Base-by-base conservation (phyloP, 2,888 invertebrate species). In the Stenurella melanura region DNA sequence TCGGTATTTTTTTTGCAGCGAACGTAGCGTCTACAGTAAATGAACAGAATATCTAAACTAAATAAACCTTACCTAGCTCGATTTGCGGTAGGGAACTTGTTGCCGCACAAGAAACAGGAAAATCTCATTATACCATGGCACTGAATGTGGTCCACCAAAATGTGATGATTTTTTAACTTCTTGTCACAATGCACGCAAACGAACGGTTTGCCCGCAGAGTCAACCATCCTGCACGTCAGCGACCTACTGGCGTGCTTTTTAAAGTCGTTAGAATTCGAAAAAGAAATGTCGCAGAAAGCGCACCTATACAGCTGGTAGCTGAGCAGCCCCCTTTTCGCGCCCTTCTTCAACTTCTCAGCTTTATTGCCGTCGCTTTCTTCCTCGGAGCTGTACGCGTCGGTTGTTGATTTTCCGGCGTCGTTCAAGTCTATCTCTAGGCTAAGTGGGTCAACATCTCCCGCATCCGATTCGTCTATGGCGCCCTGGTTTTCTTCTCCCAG, bases 61-160 rank as follows among this genome's bases (percentile, higher is more conserved):
- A 38, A 2, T 26, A 26, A 15, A 42, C 15, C 86, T 85, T 81
- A 88, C 87, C 84, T 87, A 9, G 85, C 82, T 57, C 83, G 80
- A 6, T 77, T 74, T 1, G 81, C 74, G 50, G 85, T 89, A 86
- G 86, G 83, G 66, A 86, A 87, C 77, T 87, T 88, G 64, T 81
- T 84, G 56, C 90, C 87, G 83, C 95, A 95, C 30, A 93, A 68
- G 6, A 92, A 91, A 83, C 95, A 95, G 11, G 90, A 89, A 78
- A 91, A 93, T 11, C 92, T 89, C 80, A 92, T 90, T 0, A 90
- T 87, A 0, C 93, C 93, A 79, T 95, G 95, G 2, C 88, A 85
- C 79, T 91, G 91, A 17, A 94, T 87, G 84, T 95, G 94, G 7
- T 92, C 91, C 12, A 92, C 83, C 19, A 93, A 87, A 56, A 89